Evolutionary conservation across 2,888 invertebrate species (phyloP).

Genomic region (Protodeltote pygarga): DNA sequence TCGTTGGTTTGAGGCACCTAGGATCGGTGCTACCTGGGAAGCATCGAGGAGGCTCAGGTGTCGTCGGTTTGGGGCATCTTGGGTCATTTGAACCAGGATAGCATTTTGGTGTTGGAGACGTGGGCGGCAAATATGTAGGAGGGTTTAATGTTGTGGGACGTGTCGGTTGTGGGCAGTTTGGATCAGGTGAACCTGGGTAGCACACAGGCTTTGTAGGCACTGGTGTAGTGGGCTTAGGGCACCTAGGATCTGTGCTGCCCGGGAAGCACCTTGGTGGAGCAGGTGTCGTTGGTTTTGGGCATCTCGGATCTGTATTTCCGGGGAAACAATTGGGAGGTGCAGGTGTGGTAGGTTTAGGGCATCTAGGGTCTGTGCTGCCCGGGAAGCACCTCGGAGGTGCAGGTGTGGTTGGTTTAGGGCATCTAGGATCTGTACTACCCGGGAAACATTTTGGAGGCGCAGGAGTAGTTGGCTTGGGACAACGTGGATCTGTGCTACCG

Average conservation of each 20-base stretch:
- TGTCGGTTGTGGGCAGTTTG: conserved; percentile 63
- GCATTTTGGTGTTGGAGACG: conserved; percentile 43
- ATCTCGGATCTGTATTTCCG: conserved; percentile 41
- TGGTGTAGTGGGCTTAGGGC: conserved; percentile 52
- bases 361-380: conserved; percentile 32
- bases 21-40: conserved; percentile 40
- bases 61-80: conserved; percentile 53
- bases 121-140: conserved; percentile 51
- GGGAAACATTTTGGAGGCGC: conserved; percentile 53
- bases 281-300: conserved; percentile 51
- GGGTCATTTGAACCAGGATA: conserved; percentile 50
- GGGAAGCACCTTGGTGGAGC: conserved; percentile 30
- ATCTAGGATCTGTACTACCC: conserved; percentile 59
- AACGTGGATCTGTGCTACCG: conserved; percentile 46
- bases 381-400: conserved; percentile 31
- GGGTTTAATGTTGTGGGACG: conserved; percentile 55
- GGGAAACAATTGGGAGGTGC: conserved; percentile 45
- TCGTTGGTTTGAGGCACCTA: conserved; percentile 53
- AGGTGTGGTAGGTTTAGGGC: conserved; percentile 54
- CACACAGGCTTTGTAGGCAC: conserved; percentile 45
- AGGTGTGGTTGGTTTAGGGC: conserved; percentile 48
- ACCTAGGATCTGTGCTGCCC: conserved; percentile 40
- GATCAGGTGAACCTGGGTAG: conserved; percentile 55
- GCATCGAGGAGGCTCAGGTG: conserved; percentile 56
- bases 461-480: conserved; percentile 38